Percentiles rank a stretch among this genome's conserved stretches.
Conservation (phyloP, 2,113 vertebrate species). For the Serranochromis macrocephalus region DNA sequence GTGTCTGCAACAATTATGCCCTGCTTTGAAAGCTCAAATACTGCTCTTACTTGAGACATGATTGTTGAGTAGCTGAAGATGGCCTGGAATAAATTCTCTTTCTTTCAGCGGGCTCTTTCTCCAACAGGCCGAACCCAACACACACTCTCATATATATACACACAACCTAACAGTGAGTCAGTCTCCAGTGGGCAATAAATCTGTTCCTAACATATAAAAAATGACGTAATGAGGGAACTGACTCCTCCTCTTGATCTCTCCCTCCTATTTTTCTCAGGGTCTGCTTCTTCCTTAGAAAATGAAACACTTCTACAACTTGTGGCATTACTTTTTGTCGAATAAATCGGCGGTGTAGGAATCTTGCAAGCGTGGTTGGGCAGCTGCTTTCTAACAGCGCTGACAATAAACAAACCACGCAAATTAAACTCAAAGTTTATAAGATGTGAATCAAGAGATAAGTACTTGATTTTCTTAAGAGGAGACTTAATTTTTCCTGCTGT, state of each 20-base stretch:
- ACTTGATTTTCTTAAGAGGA: background rate
- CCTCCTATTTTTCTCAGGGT: conserved; percentile 5
- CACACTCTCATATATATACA: background rate
- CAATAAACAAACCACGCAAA: background rate
- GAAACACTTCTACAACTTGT: background rate
- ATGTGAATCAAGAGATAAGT: background rate
- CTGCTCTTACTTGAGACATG: conserved; percentile 64
- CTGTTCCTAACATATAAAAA: conserved; percentile 4
- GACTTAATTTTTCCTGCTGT: background rate
- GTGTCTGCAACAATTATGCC: background rate
- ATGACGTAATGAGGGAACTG: background rate
- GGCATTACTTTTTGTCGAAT: background rate
- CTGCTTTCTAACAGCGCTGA: background rate
- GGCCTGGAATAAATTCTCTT: background rate
- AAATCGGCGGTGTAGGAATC: background rate
- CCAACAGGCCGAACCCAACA: background rate
- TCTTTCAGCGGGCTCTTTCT: background rate
- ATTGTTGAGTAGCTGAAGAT: background rate
- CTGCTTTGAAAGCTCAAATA: background rate
- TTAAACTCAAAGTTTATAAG: background rate
- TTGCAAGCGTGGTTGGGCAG: background rate
- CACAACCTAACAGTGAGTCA: conserved; percentile 15
- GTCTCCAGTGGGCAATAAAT: conserved; percentile 33
- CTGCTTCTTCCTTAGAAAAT: background rate
- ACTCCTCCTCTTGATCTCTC: conserved; percentile 38